Conservation (phyloP, 2,797 vertebrate species). For the Menidia menidia region DNA sequence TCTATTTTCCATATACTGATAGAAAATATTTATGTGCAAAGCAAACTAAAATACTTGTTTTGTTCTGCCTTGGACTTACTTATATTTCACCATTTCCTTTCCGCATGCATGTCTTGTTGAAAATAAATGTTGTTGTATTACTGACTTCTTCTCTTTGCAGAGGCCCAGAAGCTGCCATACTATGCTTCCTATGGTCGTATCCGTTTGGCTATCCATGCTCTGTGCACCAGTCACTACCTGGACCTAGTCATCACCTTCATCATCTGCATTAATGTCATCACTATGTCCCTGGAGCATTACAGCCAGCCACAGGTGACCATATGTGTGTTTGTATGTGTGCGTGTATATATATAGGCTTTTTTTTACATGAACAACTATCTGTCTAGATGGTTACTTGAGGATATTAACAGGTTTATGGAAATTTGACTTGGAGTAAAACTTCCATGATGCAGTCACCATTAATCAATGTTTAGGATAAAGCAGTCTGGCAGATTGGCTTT, state of each 20-base stretch:
- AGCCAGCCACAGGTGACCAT: constrained; percentile 89
- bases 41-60: background rate
- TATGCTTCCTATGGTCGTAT: constrained; percentile 90
- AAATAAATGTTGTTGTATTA: background rate
- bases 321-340: too few relatives aligned
- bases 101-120: background rate
- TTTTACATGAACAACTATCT: too few relatives aligned
- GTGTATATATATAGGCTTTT: too few relatives aligned
- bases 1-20: background rate
- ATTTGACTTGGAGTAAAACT: too few relatives aligned
- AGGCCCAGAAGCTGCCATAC: constrained; percentile 96
- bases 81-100: background rate
- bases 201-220: constrained; percentile 92
- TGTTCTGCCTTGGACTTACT: background rate
- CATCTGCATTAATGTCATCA: constrained; percentile 97
- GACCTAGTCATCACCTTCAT: constrained; percentile 97
- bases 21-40: too few relatives aligned
- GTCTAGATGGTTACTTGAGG: too few relatives aligned
- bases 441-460: background rate
- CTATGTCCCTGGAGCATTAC: constrained; percentile 98
- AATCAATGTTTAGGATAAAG: constrained; percentile 20
- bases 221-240: constrained; percentile 97
- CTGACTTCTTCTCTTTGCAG: constrained; percentile 63
- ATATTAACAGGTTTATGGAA: too few relatives aligned
- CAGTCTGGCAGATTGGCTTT: constrained; percentile 16